Evolutionary conservation across 2,113 vertebrate genomes (phyloP).

Genomic region (Australoheros scitulus): DNA sequence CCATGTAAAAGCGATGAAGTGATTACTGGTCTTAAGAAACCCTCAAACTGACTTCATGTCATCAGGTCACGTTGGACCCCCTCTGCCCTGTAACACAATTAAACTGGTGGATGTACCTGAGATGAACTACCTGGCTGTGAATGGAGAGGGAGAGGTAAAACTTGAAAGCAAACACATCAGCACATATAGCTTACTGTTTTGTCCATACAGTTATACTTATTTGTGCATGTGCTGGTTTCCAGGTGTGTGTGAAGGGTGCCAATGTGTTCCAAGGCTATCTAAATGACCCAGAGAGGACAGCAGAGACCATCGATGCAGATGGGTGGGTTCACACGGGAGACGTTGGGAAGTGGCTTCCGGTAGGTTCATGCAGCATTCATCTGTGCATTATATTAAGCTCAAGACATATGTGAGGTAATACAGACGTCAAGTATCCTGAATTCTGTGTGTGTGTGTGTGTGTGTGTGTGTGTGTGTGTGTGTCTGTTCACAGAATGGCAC

Average conservation of each 20-base stretch:
- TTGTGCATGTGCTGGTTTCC: neutral
- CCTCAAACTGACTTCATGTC: neutral
- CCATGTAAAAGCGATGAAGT: neutral
- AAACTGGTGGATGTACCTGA: conserved; percentile 94
- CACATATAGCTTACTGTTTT: neutral
- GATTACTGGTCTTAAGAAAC: neutral
- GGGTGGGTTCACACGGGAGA: conserved; percentile 97
- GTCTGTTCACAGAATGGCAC: conserved; percentile 88
- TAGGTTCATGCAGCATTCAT: conserved; percentile 69
- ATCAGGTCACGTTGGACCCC: conserved; percentile 93
- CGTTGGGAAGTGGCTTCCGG: conserved; percentile 94
- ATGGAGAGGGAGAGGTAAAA: conserved; percentile 93
- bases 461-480: neutral
- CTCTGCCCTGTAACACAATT: conserved; percentile 89
- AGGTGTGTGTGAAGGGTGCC: conserved; percentile 93
- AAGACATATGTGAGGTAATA: neutral
- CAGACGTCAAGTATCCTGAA: neutral
- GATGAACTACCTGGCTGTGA: conserved; percentile 92
- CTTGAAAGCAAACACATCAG: neutral
- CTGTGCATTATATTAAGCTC: neutral
- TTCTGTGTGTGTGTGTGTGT: neutral
- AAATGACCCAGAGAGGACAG: conserved; percentile 90
- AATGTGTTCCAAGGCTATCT: conserved; percentile 93
- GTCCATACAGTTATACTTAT: neutral
- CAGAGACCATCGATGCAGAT: conserved; percentile 87